These are phyloP conservation scores for Deilephila elpenor DNA, from an alignment of 2,888 invertebrate genomes.

Conservation along the genomic window DNA sequence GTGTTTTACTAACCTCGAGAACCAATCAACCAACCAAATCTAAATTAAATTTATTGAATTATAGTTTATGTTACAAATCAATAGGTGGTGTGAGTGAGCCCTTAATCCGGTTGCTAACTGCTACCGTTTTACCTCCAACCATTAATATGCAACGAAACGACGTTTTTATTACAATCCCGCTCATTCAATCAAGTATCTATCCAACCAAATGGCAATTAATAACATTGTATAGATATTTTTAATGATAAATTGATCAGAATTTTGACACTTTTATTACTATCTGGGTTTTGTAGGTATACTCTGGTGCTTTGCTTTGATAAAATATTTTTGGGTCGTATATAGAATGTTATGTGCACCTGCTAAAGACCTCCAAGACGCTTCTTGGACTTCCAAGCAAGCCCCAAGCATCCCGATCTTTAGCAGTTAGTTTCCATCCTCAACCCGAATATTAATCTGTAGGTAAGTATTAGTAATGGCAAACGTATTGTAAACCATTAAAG, in stretches of 20 bases:
- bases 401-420: too few relatives aligned
- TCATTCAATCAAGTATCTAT: slow-evolving; percentile 44
- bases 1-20: slow-evolving; percentile 7
- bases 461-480: too few relatives aligned
- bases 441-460: too few relatives aligned
- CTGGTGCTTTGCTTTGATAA: background rate
- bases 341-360: too few relatives aligned
- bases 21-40: background rate
- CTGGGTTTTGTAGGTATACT: background rate
- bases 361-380: too few relatives aligned
- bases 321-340: background rate
- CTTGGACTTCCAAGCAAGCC: too few relatives aligned
- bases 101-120: slow-evolving; percentile 47
- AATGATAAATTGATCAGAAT: slow-evolving; percentile 29
- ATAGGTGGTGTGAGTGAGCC: slow-evolving; percentile 8
- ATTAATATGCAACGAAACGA: slow-evolving; percentile 45
- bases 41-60: background rate
- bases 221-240: slow-evolving; percentile 30
- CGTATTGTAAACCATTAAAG: too few relatives aligned
- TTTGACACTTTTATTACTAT: slow-evolving; percentile 31
- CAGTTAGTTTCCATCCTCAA: too few relatives aligned
- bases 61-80: background rate
- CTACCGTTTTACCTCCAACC: slow-evolving; percentile 48
- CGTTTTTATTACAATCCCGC: slow-evolving; percentile 45
- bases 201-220: slow-evolving; percentile 39